These are phyloP conservation scores for Perca schrenkii DNA, from an alignment of 2,113 vertebrate species.

Conservation along the genomic window DNA sequence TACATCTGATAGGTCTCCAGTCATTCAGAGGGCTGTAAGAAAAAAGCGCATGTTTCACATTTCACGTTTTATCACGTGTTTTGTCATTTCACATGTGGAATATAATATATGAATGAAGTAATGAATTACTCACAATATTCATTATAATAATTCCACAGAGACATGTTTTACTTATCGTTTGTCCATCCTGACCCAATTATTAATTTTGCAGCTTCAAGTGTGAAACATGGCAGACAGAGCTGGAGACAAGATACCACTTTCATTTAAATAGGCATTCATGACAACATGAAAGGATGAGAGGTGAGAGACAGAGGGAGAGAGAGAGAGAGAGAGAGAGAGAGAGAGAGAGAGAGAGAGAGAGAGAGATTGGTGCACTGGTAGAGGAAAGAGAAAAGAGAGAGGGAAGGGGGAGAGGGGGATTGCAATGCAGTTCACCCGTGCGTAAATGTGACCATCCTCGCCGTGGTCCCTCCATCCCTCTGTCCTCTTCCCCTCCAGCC, in stretches of 20 bases:
- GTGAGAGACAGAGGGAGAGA: slow-evolving; percentile 6
- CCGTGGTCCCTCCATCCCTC: slow-evolving; percentile 40
- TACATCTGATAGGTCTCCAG: not conserved
- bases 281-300: slow-evolving; percentile 24
- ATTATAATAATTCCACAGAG: not conserved
- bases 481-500: slow-evolving; percentile 29
- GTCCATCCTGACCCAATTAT: not conserved
- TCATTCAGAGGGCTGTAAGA: not conserved
- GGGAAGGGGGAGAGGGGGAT: slow-evolving; percentile 23
- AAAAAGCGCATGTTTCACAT: not conserved
- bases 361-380: not conserved
- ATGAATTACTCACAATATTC: too few relatives aligned
- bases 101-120: not conserved
- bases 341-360: not conserved
- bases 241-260: not conserved
- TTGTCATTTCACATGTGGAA: not conserved
- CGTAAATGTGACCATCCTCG: slow-evolving; percentile 72
- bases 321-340: not conserved
- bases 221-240: slow-evolving; percentile 14
- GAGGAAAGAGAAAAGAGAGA: not conserved
- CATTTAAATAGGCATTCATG: not conserved
- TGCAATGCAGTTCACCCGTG: slow-evolving; percentile 59
- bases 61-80: not conserved
- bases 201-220: slow-evolving; percentile 32
- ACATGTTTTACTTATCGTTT: not conserved